Evolutionary conservation across 2,113 vertebrate genomes (phyloP).

Genomic region (Daphoenositta chrysoptera): DNA sequence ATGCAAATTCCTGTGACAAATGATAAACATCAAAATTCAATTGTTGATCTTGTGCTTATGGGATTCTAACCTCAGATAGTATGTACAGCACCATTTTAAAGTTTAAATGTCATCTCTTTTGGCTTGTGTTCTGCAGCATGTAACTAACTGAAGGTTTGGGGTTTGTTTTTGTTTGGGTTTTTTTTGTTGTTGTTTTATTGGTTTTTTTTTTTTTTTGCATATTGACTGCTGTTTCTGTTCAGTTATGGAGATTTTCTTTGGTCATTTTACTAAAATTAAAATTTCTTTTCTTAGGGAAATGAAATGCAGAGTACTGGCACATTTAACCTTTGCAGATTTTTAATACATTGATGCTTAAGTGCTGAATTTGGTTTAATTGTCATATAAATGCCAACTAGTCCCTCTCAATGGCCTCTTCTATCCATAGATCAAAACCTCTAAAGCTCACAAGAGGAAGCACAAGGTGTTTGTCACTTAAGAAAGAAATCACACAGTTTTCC

Average conservation of each 20-base stretch:
- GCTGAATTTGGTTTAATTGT: not conserved
- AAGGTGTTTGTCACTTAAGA: not conserved
- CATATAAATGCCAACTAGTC: not conserved
- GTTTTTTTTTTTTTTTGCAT: not conserved
- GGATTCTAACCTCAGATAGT: not conserved
- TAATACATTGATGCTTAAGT: not conserved
- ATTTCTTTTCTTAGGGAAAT: not conserved
- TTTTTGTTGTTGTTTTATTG: too few species aligned
- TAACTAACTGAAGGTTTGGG: not conserved
- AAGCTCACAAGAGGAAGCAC: not conserved
- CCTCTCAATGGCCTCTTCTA: not conserved
- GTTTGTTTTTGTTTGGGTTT: too few species aligned
- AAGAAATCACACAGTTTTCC: not conserved
- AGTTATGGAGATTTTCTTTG: not conserved
- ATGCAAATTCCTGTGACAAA: not conserved
- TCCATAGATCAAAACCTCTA: not conserved
- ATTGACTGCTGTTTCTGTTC: not conserved
- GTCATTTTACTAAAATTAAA: not conserved
- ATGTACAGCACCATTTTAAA: not conserved
- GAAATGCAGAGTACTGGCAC: not conserved
- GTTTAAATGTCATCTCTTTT: not conserved
- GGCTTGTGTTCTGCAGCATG: not conserved
- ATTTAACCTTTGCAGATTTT: not conserved
- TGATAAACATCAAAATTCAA: not conserved
- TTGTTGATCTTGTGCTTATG: not conserved